Base-by-base conservation (phyloP, 2,797 vertebrate genomes). In the Falco cherrug region DNA sequence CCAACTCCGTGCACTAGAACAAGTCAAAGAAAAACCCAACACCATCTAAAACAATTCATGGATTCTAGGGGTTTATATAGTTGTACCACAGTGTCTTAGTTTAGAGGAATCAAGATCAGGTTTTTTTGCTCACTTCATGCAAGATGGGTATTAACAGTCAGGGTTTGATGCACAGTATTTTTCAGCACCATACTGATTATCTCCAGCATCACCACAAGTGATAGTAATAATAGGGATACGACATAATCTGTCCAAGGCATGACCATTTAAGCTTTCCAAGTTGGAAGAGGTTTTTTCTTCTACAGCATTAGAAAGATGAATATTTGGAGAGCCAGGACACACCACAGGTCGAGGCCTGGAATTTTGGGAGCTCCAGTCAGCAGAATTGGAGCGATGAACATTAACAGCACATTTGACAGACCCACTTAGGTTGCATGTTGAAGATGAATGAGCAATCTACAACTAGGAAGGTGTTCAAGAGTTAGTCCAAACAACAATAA, bases 361-460 rank as follows among this genome's bases (percentile, higher is more conserved):
- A 71, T 90, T 97, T n/a, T 97, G 90, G 43, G 98, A 98, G 87
- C 97, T 97, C 93, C 98, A 97, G 83, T 98, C 98, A 97, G 99
- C 92, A 97, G 98, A 99, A 96, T 97, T 98, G 82, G 99, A 99
- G 92, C 97, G 90, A 95, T 99, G 98, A 95, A 99, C 98, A 92
- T 95, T 91, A 48, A 97, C 97, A 35, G 89, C 95, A 73, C 94
- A 97, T 97, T 98, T 99, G 95, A 97, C 73, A 96, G 98, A 97
- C 97, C 98, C 98, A 87, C 61, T 98, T 95, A 98, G 94, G 98
- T 88, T 99, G 98, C 98, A 97, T 0, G 97, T 98, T 81, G 99
- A 99, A 92, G 99, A 87, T 84, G 98, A 99, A 94, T 97, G 97
- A 96, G 97, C 97, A 96, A 99, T 99, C 99, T 99, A 98, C 73